Evolutionary conservation across 2,797 vertebrate genomes (phyloP), one percentile per base, ranked within the genome.

Genomic region (Anabacerthia variegaticeps): DNA sequence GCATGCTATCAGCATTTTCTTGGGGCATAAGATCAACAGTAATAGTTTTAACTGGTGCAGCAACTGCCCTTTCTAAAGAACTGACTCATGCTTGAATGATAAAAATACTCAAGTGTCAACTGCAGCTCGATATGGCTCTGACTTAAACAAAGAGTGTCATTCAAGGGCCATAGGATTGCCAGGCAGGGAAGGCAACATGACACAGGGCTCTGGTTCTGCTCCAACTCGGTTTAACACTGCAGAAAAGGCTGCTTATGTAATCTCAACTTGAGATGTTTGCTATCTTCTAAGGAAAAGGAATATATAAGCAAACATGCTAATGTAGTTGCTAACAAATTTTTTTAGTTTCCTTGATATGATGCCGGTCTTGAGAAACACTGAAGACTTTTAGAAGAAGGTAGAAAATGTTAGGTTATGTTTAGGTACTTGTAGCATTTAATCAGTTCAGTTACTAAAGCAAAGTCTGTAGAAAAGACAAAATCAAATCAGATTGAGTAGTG

Each of bases 131-230:
- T 88, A 32, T 84, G 85, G 44, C 52, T 78, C 37, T 5, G 46
- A 61, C 49, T 85, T 39, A 72, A 88, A 97, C 92, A 97, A 97
- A 91, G 54, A 26, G 8, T 81, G 72, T 91, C 56, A 55, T 94
- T 96, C 61, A 89, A 82, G 76, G 62, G 71, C 68, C 10, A 0
- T 20, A 59, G 93, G 44, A 69, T 18, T 69, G 51, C 66, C 59
- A 62, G 54, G 61, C 65, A 85, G 61, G 62, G 58, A 94, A 46
- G 36, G 30, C 54, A 41, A 19, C 16, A 12, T 30, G 0, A 1
- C 51, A 55, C 49, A 9, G 0, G 3, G 11, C 43, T 93, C 62
- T 95, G 91, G 71, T 91, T 79, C 75, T 85, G 65, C 61, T 93
- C 56, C 15, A 2, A 9, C 46, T 88, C 78, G 62, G 89, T 81